phyloP scores from a whole-genome alignment of 2,888 invertebrate genomes.

The Habrosyne pyritoides region DNA sequence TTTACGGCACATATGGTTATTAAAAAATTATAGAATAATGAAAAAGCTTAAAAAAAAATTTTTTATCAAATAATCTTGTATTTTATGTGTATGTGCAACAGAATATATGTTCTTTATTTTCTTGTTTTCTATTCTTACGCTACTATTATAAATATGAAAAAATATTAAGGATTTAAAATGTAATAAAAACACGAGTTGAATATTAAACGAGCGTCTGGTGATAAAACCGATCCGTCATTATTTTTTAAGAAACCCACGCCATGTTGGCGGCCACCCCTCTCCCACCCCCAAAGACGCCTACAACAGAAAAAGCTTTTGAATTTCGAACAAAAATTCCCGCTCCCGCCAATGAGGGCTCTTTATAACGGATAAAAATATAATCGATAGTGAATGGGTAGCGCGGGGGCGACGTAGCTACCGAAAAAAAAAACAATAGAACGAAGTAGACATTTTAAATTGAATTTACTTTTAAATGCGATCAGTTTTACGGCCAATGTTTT shows the following conservation, averaged over 20 bases:
- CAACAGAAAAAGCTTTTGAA: constrained; percentile 78
- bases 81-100: too few species aligned
- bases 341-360: constrained; percentile 63
- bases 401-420: constrained; percentile 42
- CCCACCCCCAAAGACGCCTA: constrained; percentile 64
- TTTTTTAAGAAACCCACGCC: constrained; percentile 62
- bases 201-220: not conserved
- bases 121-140: too few species aligned
- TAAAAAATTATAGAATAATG: too few species aligned
- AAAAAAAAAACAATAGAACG: constrained; percentile 27
- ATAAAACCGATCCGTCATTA: constrained; percentile 31
- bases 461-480: constrained; percentile 1
- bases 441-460: constrained; percentile 9
- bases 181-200: not conserved
- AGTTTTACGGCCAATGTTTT: not conserved
- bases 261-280: constrained; percentile 54
- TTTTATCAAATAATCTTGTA: too few species aligned
- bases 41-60: too few species aligned
- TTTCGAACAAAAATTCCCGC: constrained; percentile 72
- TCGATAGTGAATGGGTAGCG: constrained; percentile 57
- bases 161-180: not conserved
- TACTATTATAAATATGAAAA: too few species aligned
- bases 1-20: too few species aligned
- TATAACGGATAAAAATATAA: constrained; percentile 64
- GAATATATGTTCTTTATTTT: too few species aligned